Evolutionary conservation across 2,888 invertebrate species (phyloP).

Genomic region (Drosophila falleni): DNA sequence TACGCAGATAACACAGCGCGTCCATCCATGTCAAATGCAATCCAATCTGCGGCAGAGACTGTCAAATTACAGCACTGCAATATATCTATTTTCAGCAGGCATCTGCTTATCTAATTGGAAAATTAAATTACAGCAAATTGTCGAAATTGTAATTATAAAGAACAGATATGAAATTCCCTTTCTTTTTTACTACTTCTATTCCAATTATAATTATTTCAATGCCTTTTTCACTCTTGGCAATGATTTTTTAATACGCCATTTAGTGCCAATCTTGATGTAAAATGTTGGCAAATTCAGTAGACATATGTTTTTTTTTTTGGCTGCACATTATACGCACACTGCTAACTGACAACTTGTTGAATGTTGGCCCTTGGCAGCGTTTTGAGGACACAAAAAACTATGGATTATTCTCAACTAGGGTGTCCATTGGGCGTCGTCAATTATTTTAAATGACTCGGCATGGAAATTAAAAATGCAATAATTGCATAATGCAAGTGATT

Average conservation of each 20-base stretch:
- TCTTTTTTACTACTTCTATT: neutral
- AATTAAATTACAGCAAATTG: conserved; percentile 23
- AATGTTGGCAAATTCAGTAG: conserved; percentile 45
- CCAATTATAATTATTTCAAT: neutral
- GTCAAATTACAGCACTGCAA: neutral
- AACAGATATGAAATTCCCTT: neutral
- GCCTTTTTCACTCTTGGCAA: conserved; percentile 8
- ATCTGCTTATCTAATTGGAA: conserved; percentile 33
- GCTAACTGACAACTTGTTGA: conserved; percentile 62
- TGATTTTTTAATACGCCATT: conserved; percentile 21
- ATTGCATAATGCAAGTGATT: conserved; percentile 60
- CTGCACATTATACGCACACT: conserved; percentile 20
- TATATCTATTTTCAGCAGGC: conserved; percentile 28
- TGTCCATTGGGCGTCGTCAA: conserved; percentile 47
- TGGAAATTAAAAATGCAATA: conserved; percentile 75
- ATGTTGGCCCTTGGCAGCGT: conserved; percentile 45
- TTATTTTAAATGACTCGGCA: conserved; percentile 77
- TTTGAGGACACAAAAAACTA: conserved; percentile 11
- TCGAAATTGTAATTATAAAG: conserved; percentile 9
- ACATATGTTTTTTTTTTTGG: conserved; percentile 27
- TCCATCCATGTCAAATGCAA: conserved; percentile 57
- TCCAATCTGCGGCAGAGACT: conserved; percentile 1
- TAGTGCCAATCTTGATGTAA: conserved; percentile 20
- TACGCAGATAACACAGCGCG: conserved; percentile 63
- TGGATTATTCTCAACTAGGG: neutral